phyloP scores from a whole-genome alignment of 2,797 vertebrate species.

The Monodelphis domestica region DNA sequence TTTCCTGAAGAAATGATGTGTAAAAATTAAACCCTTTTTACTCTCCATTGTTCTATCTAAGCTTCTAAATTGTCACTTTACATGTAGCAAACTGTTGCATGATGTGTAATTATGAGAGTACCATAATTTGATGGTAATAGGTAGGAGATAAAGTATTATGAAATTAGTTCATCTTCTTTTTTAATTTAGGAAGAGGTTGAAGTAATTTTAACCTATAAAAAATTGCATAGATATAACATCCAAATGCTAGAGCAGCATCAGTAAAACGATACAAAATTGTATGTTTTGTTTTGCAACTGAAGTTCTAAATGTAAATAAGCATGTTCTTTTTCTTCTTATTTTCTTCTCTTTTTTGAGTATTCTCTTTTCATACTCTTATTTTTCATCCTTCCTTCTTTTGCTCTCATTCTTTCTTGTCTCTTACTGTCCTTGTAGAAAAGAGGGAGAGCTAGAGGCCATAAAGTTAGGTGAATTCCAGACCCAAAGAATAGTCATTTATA shows the following conservation, averaged over 20 bases:
- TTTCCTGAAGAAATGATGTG: conserved; percentile 83
- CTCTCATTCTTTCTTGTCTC: not conserved
- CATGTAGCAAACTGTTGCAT: conserved; percentile 64
- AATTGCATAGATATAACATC: not conserved
- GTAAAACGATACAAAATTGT: not conserved
- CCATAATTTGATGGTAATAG: conserved; percentile 54
- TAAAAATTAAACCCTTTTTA: conserved; percentile 79
- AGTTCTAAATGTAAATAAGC: conserved; percentile 10
- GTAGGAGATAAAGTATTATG: conserved; percentile 43
- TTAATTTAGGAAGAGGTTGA: conserved; percentile 7
- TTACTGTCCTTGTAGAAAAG: not conserved
- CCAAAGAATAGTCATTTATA: not conserved
- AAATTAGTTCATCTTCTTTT: conserved; percentile 29
- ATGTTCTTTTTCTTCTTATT: conserved; percentile 15
- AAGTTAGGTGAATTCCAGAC: not conserved
- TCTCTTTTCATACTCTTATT: not conserved
- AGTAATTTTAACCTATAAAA: not conserved
- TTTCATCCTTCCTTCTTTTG: not conserved
- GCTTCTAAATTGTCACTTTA: conserved; percentile 71
- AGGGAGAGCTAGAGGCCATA: not conserved
- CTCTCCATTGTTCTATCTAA: conserved; percentile 65
- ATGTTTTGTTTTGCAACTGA: not conserved
- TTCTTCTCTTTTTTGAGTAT: not conserved
- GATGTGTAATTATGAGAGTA: conserved; percentile 60
- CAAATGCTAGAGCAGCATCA: conserved; percentile 22